Conservation (phyloP, 2,888 invertebrate species). For the Hyposoter didymator region DNA sequence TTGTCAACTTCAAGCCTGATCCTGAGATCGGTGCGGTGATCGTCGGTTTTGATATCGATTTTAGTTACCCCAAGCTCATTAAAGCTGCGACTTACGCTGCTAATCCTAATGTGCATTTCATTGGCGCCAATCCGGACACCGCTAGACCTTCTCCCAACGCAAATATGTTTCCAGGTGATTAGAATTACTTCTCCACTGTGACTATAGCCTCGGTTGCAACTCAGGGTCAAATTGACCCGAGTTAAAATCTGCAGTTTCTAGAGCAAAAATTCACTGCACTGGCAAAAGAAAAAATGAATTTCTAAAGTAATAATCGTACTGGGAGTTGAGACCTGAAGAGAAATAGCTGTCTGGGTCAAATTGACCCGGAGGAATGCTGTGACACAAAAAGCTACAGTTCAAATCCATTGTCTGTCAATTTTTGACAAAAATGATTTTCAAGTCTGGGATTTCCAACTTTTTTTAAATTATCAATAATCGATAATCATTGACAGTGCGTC, state of each 20-base stretch:
- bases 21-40: constrained; percentile 96
- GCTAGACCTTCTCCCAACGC: constrained; percentile 78
- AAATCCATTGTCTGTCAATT: neutral
- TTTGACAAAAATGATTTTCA: neutral
- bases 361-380: no score
- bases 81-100: constrained; percentile 96
- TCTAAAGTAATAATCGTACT: neutral
- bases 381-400: no score
- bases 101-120: constrained; percentile 91
- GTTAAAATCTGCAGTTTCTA: no score
- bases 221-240: no score
- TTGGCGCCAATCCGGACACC: constrained; percentile 96
- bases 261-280: no score
- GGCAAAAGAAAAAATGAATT: no score
- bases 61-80: constrained; percentile 95
- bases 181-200: neutral
- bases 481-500: no score
- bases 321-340: neutral
- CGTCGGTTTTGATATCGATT: constrained; percentile 97
- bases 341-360: no score
- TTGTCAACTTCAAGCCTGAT: constrained; percentile 87
- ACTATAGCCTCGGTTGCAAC: no score
- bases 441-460: neutral
- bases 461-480: neutral
- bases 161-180: constrained; percentile 77